A percentile compares a stretch with the other conserved stretches of the same genome.
These are phyloP conservation scores for Syngnathus floridae DNA, from an alignment of 2,113 vertebrate species.

Conservation along the genomic window DNA sequence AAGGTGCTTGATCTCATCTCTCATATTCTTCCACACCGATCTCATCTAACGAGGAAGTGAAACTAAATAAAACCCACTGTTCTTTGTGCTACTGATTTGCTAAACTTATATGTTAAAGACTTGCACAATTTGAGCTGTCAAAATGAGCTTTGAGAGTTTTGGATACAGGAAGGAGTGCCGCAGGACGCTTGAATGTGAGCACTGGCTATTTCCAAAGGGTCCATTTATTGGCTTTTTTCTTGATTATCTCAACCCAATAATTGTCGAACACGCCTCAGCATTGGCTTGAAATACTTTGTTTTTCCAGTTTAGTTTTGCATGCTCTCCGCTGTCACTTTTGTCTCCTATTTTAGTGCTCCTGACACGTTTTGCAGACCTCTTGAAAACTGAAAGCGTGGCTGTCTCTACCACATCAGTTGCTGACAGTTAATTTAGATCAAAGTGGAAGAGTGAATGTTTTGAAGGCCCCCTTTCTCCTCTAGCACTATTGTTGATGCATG, in stretches of 20 bases:
- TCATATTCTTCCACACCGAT: neutral
- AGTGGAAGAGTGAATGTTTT: constrained; percentile 25
- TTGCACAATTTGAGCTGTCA: constrained; percentile 38
- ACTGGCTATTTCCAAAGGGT: constrained; percentile 24
- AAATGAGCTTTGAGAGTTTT: constrained; percentile 60
- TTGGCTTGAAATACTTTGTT: constrained; percentile 24
- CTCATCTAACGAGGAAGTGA: constrained; percentile 11
- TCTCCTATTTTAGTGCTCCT: constrained; percentile 34
- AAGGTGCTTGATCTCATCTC: neutral
- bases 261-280: constrained; percentile 11
- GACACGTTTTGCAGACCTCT: constrained; percentile 45
- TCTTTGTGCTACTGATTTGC: constrained; percentile 50
- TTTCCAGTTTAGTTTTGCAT: constrained; percentile 18
- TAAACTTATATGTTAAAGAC: constrained; percentile 32
- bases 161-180: constrained; percentile 48
- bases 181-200: constrained; percentile 33
- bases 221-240: constrained; percentile 15
- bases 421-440: constrained; percentile 49
- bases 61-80: constrained; percentile 37
- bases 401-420: constrained; percentile 49
- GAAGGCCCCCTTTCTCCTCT: constrained; percentile 42
- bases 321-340: constrained; percentile 15
- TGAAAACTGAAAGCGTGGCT: constrained; percentile 18
- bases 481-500: constrained; percentile 40
- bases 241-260: constrained; percentile 2